A percentile compares a stretch with the other conserved stretches of the same genome.
These are phyloP conservation scores for Gibbula magus DNA, from an alignment of 2,888 invertebrate species.

Conservation along the genomic window DNA sequence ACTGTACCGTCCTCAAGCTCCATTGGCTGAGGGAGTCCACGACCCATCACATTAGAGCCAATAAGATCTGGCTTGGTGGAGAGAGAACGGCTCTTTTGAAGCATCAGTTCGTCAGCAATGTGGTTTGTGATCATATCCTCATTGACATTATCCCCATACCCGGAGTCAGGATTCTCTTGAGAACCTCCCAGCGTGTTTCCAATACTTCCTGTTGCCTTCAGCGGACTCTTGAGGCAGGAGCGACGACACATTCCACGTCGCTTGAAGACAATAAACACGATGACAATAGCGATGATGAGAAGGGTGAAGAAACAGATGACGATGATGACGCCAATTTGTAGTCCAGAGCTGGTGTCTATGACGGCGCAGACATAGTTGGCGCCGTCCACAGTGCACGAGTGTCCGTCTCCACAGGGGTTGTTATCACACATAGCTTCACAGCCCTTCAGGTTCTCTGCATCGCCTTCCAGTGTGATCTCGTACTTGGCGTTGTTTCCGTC, in stretches of 20 bases:
- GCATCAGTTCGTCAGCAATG: conserved; percentile 87
- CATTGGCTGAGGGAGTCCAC: conserved; percentile 49
- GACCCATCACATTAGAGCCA: conserved; percentile 83
- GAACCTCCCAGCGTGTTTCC: conserved; percentile 15
- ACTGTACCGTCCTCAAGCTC: conserved; percentile 68
- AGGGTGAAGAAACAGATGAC: conserved; percentile 96
- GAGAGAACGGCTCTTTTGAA: conserved; percentile 83
- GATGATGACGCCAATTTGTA: conserved; percentile 93
- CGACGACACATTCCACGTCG: conserved; percentile 80
- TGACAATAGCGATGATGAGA: conserved; percentile 64
- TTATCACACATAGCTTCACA: conserved; percentile 57
- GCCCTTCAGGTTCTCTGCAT: conserved; percentile 43
- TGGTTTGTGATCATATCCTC: conserved; percentile 80
- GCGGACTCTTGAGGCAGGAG: conserved; percentile 5
- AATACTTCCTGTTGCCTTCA: conserved; percentile 3
- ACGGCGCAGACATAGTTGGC: conserved; percentile 73
- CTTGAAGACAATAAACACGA: conserved; percentile 87
- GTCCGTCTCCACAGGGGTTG: conserved; percentile 50
- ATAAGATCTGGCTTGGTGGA: conserved; percentile 95
- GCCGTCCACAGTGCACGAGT: conserved; percentile 51
- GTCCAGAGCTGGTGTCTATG: conserved; percentile 83
- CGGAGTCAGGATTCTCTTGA: conserved; percentile 58
- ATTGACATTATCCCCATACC: conserved; percentile 57
- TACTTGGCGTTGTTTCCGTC: conserved; percentile 84
- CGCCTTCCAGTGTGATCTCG: conserved; percentile 56